A percentile compares a stretch with the other conserved stretches of the same genome.
These are phyloP conservation scores for Scrobipalpa costella DNA, from an alignment of 2,888 invertebrate species.

Conservation along the genomic window DNA sequence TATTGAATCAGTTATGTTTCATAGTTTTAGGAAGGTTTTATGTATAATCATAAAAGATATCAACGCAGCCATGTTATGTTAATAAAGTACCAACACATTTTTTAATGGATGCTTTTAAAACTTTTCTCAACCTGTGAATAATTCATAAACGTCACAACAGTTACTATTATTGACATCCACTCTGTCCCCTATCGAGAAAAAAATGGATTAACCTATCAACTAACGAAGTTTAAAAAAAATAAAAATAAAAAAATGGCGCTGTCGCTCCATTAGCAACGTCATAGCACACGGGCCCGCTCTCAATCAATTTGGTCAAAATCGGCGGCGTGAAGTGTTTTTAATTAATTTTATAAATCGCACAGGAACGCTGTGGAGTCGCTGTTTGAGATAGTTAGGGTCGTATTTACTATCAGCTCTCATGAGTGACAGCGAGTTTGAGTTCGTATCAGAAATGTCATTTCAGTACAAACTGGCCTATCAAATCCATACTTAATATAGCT, in stretches of 20 bases:
- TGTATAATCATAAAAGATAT: too few species aligned
- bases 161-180: conserved; percentile 11
- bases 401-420: too few species aligned
- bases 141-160: conserved; percentile 6
- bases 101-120: background rate
- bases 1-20: too few species aligned
- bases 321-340: conserved; percentile 78
- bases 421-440: too few species aligned
- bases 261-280: conserved; percentile 74
- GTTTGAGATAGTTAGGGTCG: background rate
- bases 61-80: too few species aligned
- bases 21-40: too few species aligned
- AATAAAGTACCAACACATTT: too few species aligned
- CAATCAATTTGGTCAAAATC: conserved; percentile 78
- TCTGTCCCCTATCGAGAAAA: conserved; percentile 14
- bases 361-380: conserved; percentile 43
- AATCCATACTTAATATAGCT: too few species aligned
- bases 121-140: background rate
- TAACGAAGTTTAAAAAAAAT: conserved; percentile 53
- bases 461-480: too few species aligned
- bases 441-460: too few species aligned
- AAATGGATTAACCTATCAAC: conserved; percentile 34
- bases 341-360: conserved; percentile 75
- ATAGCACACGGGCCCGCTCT: conserved; percentile 63
- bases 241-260: conserved; percentile 47